These are phyloP conservation scores for Diachrysia chrysitis DNA, from an alignment of 2,888 invertebrate genomes.

Conservation along the genomic window DNA sequence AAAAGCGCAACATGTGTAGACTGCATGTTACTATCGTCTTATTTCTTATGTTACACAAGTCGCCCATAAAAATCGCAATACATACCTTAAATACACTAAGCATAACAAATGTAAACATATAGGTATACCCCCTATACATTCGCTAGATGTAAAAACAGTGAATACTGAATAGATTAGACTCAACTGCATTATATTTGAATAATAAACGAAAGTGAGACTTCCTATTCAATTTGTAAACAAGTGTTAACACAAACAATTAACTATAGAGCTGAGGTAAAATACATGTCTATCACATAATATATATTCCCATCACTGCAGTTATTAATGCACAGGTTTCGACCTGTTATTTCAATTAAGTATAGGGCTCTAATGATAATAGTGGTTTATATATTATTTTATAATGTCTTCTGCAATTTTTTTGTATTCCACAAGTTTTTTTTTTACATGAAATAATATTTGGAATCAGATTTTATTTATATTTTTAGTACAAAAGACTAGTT, in stretches of 20 bases:
- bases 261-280: not conserved
- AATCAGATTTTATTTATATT: too few relatives aligned
- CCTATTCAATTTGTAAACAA: constrained; percentile 1
- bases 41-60: constrained; percentile 17
- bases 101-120: constrained; percentile 37
- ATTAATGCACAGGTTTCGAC: not conserved
- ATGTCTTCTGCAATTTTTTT: not conserved
- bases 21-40: constrained; percentile 23
- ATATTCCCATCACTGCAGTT: not conserved
- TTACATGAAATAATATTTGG: too few relatives aligned
- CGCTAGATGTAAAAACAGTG: constrained; percentile 24
- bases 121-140: constrained; percentile 5
- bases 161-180: constrained; percentile 4
- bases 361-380: not conserved
- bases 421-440: not conserved
- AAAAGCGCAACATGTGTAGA: constrained; percentile 55
- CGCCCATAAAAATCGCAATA: constrained; percentile 8
- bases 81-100: constrained; percentile 26
- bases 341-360: not conserved
- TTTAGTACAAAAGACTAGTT: too few relatives aligned
- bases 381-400: not conserved
- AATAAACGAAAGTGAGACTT: not conserved
- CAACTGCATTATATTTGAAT: not conserved
- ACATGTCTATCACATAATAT: not conserved
- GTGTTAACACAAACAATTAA: constrained; percentile 2